Conservation (phyloP, 53 echinoderm and acorn worm species). For the Arbacia lixula region DNA sequence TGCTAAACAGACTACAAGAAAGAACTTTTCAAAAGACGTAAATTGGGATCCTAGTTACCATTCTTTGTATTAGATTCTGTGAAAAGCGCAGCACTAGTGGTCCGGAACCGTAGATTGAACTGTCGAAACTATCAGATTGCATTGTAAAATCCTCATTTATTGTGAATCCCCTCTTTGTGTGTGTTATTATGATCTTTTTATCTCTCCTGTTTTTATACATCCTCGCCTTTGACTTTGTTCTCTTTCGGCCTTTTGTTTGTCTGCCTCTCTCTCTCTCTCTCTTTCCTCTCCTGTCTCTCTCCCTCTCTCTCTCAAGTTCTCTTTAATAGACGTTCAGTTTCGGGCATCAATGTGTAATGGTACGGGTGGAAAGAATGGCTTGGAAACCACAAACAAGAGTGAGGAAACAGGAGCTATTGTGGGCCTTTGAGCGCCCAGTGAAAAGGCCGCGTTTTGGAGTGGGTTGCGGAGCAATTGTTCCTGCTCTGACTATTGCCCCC, state of each 20-base stretch:
- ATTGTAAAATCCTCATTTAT: constrained; percentile 10
- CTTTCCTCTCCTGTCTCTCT: too few species aligned
- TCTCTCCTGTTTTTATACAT: too few species aligned
- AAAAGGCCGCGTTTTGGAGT: constrained; percentile 18
- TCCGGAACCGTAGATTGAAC: constrained; percentile 38
- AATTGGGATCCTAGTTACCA: too few species aligned
- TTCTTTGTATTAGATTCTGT: too few species aligned
- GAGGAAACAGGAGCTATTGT: constrained; percentile 36
- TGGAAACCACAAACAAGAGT: constrained; percentile 26
- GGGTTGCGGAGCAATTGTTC: constrained; percentile 27
- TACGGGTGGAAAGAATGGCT: constrained; percentile 27
- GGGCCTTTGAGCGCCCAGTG: constrained; percentile 24
- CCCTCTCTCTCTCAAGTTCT: too few species aligned
- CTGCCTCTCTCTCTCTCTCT: too few species aligned
- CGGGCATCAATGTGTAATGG: constrained; percentile 47
- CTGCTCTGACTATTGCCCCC: constrained; percentile 3
- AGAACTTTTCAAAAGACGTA: too few species aligned
- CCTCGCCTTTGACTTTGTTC: too few species aligned
- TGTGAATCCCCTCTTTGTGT: constrained; percentile 8
- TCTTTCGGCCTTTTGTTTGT: too few species aligned
- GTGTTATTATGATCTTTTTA: too few species aligned
- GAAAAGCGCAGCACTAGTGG: too few species aligned
- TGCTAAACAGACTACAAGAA: constrained; percentile 15
- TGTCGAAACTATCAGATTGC: constrained; percentile 24
- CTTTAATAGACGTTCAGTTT: constrained; percentile 5